Percentiles rank a stretch among this genome's conserved stretches.
These are phyloP conservation scores for Euphonia xanthogaster DNA, from an alignment of 2,797 vertebrate species.

Conservation along the genomic window DNA sequence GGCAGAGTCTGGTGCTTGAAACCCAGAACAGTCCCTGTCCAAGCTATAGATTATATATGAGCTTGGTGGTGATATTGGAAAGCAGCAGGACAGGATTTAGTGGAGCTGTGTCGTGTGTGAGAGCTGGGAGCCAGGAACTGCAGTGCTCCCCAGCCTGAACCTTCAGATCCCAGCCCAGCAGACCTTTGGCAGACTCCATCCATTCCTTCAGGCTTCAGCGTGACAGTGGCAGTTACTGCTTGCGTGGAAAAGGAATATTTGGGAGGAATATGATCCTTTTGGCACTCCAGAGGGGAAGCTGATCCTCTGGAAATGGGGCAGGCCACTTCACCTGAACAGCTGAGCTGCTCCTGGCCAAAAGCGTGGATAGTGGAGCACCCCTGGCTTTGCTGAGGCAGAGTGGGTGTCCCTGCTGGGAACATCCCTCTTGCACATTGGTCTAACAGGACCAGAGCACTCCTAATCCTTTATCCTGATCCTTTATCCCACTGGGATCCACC, in stretches of 20 bases:
- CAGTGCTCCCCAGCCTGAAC: not conserved
- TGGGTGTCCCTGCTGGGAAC: not conserved
- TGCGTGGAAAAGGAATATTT: not conserved
- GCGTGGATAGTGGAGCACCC: not conserved
- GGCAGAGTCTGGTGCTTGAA: not conserved
- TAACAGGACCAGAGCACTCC: not conserved
- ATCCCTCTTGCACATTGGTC: not conserved
- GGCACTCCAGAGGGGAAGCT: not conserved
- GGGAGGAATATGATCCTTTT: not conserved
- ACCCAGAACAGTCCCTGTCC: not conserved
- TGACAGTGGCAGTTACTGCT: not conserved
- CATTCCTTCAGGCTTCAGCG: not conserved
- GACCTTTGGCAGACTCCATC: not conserved
- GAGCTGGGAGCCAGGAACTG: not conserved
- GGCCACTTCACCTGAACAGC: not conserved
- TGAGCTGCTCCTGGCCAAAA: not conserved
- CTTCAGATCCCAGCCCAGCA: not conserved
- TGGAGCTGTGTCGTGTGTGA: not conserved
- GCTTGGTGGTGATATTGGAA: not conserved
- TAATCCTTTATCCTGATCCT: not conserved
- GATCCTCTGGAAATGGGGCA: rapidly evolving
- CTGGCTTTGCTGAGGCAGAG: not conserved
- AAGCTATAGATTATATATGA: not conserved
- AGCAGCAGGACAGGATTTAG: not conserved
- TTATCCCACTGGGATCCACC: rapidly evolving